Base-by-base conservation (phyloP, 2,113 vertebrate genomes). In the Macrotis lagotis region DNA sequence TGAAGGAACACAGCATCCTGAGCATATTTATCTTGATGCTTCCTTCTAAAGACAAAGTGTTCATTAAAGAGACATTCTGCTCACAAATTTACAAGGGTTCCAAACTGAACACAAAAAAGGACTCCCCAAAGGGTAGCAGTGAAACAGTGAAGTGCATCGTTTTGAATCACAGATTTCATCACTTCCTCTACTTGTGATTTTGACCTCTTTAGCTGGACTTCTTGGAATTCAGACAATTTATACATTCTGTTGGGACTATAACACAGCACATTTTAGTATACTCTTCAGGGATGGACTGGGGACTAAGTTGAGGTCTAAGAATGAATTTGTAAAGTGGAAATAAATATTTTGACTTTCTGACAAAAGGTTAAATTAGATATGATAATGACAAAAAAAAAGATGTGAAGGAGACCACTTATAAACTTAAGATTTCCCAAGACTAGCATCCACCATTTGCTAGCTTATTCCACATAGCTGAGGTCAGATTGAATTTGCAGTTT, bases 11-110 rank as follows among this genome's bases (percentile, higher is more conserved):
- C 25, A 48, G 3, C 1, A 88, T 31, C 31, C 31, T 2, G 0
- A 0, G 0, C 0, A 0, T 10, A 0, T 22, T 3, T 4, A 48
- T 3, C 3, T 48, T 0, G n/a, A 1, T 0, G 0, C 8, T 47
- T 12, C 25, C 44, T 50, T 8, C 9, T 11, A 25, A 3, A 48
- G 94, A 55, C 10, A 4, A 4, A 0, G 8, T 0, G 11, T 11
- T 55, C 6, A 0, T 2, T 10, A 6, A 22, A 48, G 83, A 37
- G 50, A 37, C 0, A 1, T 48, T 1, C 0, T 0, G 50, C 59
- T 53, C 48, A 2, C 92, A 12, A 0, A 25, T 90, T 31, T 47
- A 47, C 12, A 11, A 12, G 91, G 2, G 25, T n/a, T n/a, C 7
- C 11, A 0, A 0, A 4, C 0, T 24, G 59, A 25, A 8, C 2